Conservation (phyloP, 2,113 vertebrate genomes). For the Diadophis punctatus region DNA sequence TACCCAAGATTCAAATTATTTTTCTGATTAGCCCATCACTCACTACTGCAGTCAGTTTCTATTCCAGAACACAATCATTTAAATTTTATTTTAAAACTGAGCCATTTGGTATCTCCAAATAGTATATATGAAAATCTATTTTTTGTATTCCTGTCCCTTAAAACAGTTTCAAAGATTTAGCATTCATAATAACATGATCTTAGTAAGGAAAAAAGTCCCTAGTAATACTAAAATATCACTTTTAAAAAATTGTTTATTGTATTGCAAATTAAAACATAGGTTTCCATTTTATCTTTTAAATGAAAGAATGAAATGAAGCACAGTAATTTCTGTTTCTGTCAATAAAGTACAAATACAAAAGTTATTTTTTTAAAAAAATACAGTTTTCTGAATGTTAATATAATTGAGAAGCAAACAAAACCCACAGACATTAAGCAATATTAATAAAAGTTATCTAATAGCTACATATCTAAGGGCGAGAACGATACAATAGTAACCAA, state of each 20-base stretch:
- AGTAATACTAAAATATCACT: slow-evolving; percentile 47
- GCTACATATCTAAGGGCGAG: slow-evolving; percentile 2
- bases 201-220: slow-evolving; percentile 46
- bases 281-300: slow-evolving; percentile 31
- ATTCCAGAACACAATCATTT: slow-evolving; percentile 5
- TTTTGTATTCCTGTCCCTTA: slow-evolving; percentile 11
- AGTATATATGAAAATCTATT: slow-evolving; percentile 33
- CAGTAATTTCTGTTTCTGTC: slow-evolving; percentile 24
- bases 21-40: slow-evolving; percentile 36
- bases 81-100: slow-evolving; percentile 38
- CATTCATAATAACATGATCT: slow-evolving; percentile 49
- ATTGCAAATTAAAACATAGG: slow-evolving; percentile 43
- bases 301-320: slow-evolving; percentile 48
- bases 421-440: slow-evolving; percentile 1
- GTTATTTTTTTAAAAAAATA: background rate
- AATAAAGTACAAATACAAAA: background rate
- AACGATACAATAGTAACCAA: background rate
- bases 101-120: slow-evolving; percentile 21
- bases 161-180: slow-evolving; percentile 56
- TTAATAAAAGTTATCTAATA: slow-evolving; percentile 14
- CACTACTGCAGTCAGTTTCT: background rate
- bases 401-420: slow-evolving; percentile 23
- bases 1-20: slow-evolving; percentile 27
- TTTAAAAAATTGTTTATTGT: slow-evolving; percentile 38
- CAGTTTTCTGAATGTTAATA: slow-evolving; percentile 5